Percentiles rank a stretch among this genome's conserved stretches.
Evolutionary conservation across 2,888 invertebrate species (phyloP).

Genomic region (Electrophaes corylata): DNA sequence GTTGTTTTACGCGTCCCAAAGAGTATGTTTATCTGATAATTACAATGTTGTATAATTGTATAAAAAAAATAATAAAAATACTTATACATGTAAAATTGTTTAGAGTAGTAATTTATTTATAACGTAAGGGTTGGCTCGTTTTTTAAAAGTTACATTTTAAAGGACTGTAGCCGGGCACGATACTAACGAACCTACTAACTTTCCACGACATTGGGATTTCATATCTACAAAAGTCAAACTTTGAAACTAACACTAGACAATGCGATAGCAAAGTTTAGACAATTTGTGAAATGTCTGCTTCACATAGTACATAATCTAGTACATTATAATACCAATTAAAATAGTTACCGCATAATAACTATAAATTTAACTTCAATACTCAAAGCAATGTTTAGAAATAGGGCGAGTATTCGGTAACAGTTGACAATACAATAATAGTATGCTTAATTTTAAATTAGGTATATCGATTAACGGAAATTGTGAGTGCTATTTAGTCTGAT

Average conservation of each 20-base stretch:
- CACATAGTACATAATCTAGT: constrained; percentile 28
- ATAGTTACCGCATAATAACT: constrained; percentile 46
- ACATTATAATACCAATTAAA: constrained; percentile 24
- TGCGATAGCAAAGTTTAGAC: constrained; percentile 71
- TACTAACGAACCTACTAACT: constrained; percentile 70
- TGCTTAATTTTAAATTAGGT: constrained; percentile 69
- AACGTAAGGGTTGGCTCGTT: constrained; percentile 70
- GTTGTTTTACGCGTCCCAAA: constrained; percentile 79
- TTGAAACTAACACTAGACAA: constrained; percentile 57
- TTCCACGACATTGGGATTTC: constrained; percentile 35
- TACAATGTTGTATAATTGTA: constrained; percentile 80
- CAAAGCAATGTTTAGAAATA: constrained; percentile 66
- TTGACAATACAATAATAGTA: constrained; percentile 79
- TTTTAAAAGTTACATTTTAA: constrained; percentile 79
- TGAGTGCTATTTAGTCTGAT: constrained; percentile 54
- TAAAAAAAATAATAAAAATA: constrained; percentile 76
- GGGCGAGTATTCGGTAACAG: constrained; percentile 79
- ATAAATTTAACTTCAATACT: constrained; percentile 62
- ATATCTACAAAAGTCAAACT: constrained; percentile 76
- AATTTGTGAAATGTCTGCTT: constrained; percentile 62
- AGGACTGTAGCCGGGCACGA: constrained; percentile 66
- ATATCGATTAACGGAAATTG: constrained; percentile 43
- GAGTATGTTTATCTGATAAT: constrained; percentile 77
- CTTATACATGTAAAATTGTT: constrained; percentile 80
- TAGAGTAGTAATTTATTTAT: constrained; percentile 81